phyloP scores from a whole-genome alignment of 2,888 invertebrate species.

The Hirtodrosophila histrioides region DNA sequence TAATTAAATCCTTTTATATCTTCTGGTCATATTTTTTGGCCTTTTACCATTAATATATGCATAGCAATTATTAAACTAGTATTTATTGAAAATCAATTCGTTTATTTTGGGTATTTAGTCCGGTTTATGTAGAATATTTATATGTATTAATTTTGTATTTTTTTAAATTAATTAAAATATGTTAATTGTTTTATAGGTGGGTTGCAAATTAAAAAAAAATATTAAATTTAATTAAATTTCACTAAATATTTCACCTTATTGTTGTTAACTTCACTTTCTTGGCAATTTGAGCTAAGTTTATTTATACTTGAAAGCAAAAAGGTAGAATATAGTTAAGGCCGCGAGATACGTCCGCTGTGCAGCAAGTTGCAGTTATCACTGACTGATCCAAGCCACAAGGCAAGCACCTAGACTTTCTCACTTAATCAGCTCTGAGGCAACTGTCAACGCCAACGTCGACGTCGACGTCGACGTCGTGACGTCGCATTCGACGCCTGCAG shows the following conservation, averaged over 20 bases:
- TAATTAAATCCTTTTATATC: no score
- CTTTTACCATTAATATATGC: no score
- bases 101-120: no score
- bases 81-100: no score
- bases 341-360: slow-evolving; percentile 39
- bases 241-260: neutral
- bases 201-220: no score
- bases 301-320: neutral
- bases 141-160: neutral
- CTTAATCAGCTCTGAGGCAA: slow-evolving; percentile 31
- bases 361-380: slow-evolving; percentile 66
- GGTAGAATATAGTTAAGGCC: neutral
- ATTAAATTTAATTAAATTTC: no score
- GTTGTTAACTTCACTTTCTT: neutral
- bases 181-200: neutral
- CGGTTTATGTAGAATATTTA: no score
- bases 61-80: no score
- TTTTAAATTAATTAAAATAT: neutral
- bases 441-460: slow-evolving; percentile 6
- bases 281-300: neutral
- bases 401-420: slow-evolving; percentile 59
- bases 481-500: neutral
- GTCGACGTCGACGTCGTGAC: slow-evolving; percentile 5
- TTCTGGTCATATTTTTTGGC: no score
- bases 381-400: slow-evolving; percentile 23